Conservation (phyloP, 2,797 vertebrate genomes). For the Sciurus vulgaris region DNA sequence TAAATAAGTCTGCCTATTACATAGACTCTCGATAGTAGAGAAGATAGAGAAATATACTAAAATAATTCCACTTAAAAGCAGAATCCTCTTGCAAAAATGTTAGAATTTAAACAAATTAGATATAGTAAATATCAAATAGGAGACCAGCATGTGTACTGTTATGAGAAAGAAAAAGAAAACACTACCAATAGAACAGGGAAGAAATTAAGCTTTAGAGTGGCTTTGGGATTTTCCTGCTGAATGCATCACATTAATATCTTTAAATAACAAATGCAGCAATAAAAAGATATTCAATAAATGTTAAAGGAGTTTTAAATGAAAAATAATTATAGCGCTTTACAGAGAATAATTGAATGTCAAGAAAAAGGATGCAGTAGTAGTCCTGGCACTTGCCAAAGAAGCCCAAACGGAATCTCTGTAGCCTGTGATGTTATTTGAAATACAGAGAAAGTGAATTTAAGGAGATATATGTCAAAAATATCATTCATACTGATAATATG, state of each 20-base stretch:
- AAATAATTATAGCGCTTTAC: neutral
- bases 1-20: neutral
- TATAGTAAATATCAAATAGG: neutral
- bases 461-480: neutral
- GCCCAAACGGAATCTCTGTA: neutral
- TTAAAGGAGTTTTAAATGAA: no score
- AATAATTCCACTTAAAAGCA: neutral
- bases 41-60: neutral
- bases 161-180: neutral
- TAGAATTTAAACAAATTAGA: neutral
- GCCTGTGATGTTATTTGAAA: neutral
- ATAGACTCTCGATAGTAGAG: neutral
- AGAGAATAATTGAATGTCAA: neutral
- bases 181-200: neutral
- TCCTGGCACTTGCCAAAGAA: neutral
- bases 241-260: neutral
- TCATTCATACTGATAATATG: neutral
- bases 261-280: neutral
- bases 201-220: neutral
- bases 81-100: neutral
- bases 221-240: neutral
- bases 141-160: fast-evolving
- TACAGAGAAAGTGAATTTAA: neutral
- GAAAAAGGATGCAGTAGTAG: neutral
- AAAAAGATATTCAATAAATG: neutral